Evolutionary conservation across 2,888 invertebrate genomes (phyloP).

Genomic region (Anaspis maculata): DNA sequence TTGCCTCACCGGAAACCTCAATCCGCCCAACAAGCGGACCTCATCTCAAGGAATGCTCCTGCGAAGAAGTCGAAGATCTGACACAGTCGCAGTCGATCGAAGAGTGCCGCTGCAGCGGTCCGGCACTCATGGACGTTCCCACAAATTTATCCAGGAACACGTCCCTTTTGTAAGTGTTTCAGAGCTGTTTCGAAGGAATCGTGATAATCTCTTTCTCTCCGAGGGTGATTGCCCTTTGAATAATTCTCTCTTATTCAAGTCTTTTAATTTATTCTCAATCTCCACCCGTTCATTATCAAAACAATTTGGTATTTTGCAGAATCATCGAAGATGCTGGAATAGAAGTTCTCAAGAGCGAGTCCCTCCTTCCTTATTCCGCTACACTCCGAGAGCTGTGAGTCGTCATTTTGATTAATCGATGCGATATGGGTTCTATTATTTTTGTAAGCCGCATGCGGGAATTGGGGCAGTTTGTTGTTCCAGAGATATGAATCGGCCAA

Average conservation of each 20-base stretch:
- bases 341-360: conserved; percentile 35
- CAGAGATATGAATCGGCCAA: too few species aligned
- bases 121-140: conserved; percentile 30
- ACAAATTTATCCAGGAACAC: conserved; percentile 26
- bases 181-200: too few species aligned
- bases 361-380: conserved; percentile 31
- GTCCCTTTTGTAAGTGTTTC: conserved; percentile 34
- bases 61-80: conserved; percentile 24
- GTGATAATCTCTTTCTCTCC: too few species aligned
- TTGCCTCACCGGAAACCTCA: too few species aligned
- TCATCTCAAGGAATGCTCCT: conserved; percentile 22
- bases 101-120: conserved; percentile 31
- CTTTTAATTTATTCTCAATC: background rate
- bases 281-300: conserved; percentile 1
- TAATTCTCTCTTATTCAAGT: too few species aligned
- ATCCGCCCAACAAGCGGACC: conserved; percentile 11
- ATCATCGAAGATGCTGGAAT: conserved; percentile 37
- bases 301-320: conserved; percentile 23
- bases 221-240: too few species aligned
- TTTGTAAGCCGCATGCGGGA: too few species aligned
- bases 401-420: too few species aligned
- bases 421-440: too few species aligned
- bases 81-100: background rate
- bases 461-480: too few species aligned
- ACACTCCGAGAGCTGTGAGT: conserved; percentile 39